These are phyloP conservation scores for Onychomys arenicola DNA, from an alignment of 2,797 vertebrate species.

Conservation along the genomic window DNA sequence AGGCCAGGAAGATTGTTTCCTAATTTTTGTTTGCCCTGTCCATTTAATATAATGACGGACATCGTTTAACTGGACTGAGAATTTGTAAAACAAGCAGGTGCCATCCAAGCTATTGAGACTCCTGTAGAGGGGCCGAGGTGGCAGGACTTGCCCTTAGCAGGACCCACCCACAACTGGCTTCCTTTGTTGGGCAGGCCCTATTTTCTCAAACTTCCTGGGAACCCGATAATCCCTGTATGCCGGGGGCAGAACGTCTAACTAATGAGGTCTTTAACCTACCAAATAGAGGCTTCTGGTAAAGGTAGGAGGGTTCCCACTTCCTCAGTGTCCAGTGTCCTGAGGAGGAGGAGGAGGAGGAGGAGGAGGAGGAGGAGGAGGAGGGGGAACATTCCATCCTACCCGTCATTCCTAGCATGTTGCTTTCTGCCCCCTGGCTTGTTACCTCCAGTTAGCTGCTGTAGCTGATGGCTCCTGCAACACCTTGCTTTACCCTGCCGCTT, in stretches of 20 bases:
- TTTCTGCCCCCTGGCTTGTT: background rate
- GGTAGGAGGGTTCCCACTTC: background rate
- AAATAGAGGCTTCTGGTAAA: background rate
- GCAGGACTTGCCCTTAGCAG: background rate
- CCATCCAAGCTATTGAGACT: background rate
- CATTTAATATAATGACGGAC: background rate
- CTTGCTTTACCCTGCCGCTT: fast-evolving
- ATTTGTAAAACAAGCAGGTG: background rate
- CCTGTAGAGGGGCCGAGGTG: fast-evolving
- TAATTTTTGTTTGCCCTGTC: background rate
- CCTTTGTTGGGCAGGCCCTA: too few relatives aligned
- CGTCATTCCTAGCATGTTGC: background rate
- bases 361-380: too few relatives aligned
- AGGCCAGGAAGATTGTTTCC: background rate
- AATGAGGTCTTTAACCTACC: background rate
- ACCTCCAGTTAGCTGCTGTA: background rate
- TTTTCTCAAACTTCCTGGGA: background rate
- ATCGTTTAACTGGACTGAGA: background rate
- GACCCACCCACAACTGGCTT: background rate
- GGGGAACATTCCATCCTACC: background rate
- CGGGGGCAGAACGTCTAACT: background rate
- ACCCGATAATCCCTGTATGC: background rate
- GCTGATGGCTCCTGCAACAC: background rate
- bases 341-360: too few relatives aligned
- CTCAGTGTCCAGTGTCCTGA: background rate